Conservation (phyloP, 2,797 vertebrate genomes). For the Podarcis siculus region DNA sequence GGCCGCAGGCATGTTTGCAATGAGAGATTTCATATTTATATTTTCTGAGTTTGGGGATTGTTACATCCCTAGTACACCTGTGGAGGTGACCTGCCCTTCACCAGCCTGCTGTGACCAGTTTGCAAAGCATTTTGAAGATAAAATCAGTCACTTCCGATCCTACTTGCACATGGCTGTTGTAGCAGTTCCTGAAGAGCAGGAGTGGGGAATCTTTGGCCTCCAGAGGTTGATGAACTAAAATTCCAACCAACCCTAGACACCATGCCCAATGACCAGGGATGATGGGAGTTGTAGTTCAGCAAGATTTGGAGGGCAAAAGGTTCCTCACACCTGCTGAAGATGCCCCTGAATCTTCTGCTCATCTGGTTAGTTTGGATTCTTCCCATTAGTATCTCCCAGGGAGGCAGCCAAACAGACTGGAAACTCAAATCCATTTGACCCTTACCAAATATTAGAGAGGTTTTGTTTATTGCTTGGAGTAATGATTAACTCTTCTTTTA, state of each 20-base stretch:
- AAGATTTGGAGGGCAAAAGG: no score
- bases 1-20: background rate
- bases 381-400: background rate
- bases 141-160: background rate
- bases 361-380: background rate
- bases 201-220: no score
- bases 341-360: background rate
- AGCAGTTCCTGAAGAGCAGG: background rate
- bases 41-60: background rate
- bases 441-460: no score
- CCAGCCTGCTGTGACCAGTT: background rate
- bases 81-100: no score
- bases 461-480: no score
- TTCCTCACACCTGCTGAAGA: background rate
- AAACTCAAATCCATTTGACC: no score
- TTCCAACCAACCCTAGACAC: no score
- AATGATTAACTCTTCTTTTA: no score
- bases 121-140: background rate
- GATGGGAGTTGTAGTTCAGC: no score
- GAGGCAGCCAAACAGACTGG: background rate
- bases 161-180: background rate
- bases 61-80: background rate
- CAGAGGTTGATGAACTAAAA: no score
- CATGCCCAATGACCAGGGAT: no score
- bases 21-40: background rate